phyloP scores from a whole-genome alignment of 2,797 vertebrate species.

The Rhinatrema bivittatum region DNA sequence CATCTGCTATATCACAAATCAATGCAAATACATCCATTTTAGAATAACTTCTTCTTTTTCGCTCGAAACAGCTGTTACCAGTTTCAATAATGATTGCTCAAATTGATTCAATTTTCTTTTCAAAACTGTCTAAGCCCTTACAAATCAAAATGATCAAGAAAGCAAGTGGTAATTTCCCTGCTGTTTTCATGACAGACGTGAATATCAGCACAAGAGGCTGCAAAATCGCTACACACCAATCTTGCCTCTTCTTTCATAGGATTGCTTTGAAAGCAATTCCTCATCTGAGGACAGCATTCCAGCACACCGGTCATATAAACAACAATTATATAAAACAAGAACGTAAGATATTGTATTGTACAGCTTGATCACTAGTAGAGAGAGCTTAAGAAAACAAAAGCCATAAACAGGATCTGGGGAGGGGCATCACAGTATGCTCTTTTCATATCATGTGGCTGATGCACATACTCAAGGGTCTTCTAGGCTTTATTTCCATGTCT shows the following conservation, averaged over 20 bases:
- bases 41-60: neutral
- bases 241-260: neutral
- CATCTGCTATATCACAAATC: too few relatives aligned
- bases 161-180: neutral
- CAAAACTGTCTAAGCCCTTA: neutral
- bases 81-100: constrained; percentile 1
- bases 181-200: neutral
- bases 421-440: neutral
- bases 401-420: neutral
- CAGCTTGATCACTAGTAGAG: neutral
- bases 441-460: neutral
- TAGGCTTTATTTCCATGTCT: neutral
- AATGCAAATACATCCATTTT: neutral
- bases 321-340: neutral
- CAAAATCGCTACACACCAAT: constrained; percentile 6
- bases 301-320: neutral
- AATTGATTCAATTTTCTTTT: constrained; percentile 5
- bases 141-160: constrained; percentile 3
- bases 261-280: neutral
- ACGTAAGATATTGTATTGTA: too few relatives aligned
- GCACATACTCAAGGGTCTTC: neutral
- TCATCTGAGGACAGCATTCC: neutral
- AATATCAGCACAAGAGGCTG: constrained; percentile 1
- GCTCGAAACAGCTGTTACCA: neutral
- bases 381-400: neutral